These are phyloP conservation scores for Silurus aristotelis DNA, from an alignment of 2,797 vertebrate species.

Conservation along the genomic window DNA sequence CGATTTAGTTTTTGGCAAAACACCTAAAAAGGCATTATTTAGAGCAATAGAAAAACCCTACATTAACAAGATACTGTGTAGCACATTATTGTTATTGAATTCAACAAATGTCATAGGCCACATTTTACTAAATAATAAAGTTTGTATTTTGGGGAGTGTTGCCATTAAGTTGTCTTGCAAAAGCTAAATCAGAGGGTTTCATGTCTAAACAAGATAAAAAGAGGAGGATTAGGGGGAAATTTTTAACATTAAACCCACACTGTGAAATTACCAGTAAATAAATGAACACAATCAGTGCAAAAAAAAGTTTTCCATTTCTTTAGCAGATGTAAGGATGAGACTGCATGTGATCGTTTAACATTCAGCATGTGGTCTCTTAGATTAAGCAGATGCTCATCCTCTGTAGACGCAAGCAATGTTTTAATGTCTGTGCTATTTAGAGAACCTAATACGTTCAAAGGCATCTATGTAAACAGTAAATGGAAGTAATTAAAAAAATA, in stretches of 20 bases:
- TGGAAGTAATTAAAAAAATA: slow-evolving; percentile 39
- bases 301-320: background rate
- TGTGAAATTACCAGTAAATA: slow-evolving; percentile 5
- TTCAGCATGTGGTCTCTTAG: background rate
- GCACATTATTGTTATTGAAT: background rate
- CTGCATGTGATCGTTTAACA: slow-evolving; percentile 7
- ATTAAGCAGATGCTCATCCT: slow-evolving; percentile 25
- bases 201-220: background rate
- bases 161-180: background rate
- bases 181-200: background rate
- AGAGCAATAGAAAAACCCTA: no score
- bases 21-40: no score
- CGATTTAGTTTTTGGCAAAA: no score
- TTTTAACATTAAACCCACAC: background rate
- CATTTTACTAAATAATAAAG: background rate
- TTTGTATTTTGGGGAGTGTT: background rate
- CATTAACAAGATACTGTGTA: no score
- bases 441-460: slow-evolving; percentile 23
- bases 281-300: background rate
- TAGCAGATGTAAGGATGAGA: background rate
- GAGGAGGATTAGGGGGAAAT: background rate
- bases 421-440: slow-evolving; percentile 26
- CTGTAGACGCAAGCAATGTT: slow-evolving; percentile 20
- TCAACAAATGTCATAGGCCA: background rate
- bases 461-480: slow-evolving; percentile 11